Conservation (phyloP, 2,113 vertebrate genomes). For the Ameiurus melas region DNA sequence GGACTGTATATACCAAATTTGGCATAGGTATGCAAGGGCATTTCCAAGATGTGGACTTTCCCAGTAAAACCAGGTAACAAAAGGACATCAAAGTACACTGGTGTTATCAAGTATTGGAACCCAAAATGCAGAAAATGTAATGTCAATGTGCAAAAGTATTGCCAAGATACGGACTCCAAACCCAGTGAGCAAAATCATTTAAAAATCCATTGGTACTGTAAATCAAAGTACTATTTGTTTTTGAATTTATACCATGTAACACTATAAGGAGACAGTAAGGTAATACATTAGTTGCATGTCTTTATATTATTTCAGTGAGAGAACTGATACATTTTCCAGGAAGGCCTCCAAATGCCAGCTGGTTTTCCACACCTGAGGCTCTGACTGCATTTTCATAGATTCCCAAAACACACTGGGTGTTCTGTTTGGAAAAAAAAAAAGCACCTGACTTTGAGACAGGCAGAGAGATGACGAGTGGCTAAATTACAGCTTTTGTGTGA, state of each 20-base stretch:
- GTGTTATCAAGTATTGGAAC: background rate
- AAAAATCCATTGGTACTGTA: background rate
- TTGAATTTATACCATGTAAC: background rate
- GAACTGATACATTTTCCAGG: background rate
- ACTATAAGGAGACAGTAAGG: background rate
- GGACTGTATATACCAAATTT: background rate
- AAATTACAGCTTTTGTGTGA: constrained; percentile 35
- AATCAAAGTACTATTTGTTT: background rate
- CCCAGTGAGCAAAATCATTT: background rate
- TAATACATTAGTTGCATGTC: background rate
- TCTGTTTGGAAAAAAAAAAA: constrained; percentile 27
- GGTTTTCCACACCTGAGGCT: constrained; percentile 23
- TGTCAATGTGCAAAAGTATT: background rate
- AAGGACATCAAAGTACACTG: background rate
- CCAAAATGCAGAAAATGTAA: background rate
- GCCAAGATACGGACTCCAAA: background rate
- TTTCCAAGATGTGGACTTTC: background rate
- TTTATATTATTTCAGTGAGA: background rate
- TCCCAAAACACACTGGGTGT: constrained; percentile 29
- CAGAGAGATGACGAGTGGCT: constrained; percentile 35
- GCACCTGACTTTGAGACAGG: constrained; percentile 8
- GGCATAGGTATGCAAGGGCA: background rate
- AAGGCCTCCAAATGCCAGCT: constrained; percentile 20
- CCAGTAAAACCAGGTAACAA: background rate
- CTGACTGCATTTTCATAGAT: constrained; percentile 33